A percentile compares a stretch with the other conserved stretches of the same genome.
Evolutionary conservation across 2,888 invertebrate genomes (phyloP).

Genomic region (Phengaris arion): DNA sequence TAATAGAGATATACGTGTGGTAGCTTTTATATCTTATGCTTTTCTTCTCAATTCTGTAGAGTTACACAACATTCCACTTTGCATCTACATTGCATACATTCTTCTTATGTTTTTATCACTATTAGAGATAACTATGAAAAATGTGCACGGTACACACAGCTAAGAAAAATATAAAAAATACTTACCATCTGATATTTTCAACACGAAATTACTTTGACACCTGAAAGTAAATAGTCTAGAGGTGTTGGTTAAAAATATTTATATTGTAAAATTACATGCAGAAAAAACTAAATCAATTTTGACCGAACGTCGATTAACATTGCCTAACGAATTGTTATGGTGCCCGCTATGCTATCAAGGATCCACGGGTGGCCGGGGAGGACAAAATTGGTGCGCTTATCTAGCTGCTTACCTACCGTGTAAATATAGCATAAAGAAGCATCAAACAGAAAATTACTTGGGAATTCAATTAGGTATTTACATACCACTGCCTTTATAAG

Average conservation of each 20-base stretch:
- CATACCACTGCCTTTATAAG: constrained; percentile 2
- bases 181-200: background rate
- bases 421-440: no score
- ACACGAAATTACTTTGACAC: background rate
- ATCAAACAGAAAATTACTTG: background rate
- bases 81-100: background rate
- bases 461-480: background rate
- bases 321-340: no score
- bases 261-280: no score
- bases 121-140: background rate
- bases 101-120: background rate
- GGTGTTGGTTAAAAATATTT: no score
- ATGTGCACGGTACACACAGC: background rate
- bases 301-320: no score
- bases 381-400: no score
- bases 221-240: no score
- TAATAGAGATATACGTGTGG: no score
- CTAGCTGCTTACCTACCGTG: no score
- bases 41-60: background rate
- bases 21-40: background rate
- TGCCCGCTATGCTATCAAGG: no score
- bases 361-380: no score
- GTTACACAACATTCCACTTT: background rate
- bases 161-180: background rate
- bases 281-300: no score